Base-by-base conservation (phyloP, 92 coral and sea anemone species). In the Pocillopora grandis region DNA sequence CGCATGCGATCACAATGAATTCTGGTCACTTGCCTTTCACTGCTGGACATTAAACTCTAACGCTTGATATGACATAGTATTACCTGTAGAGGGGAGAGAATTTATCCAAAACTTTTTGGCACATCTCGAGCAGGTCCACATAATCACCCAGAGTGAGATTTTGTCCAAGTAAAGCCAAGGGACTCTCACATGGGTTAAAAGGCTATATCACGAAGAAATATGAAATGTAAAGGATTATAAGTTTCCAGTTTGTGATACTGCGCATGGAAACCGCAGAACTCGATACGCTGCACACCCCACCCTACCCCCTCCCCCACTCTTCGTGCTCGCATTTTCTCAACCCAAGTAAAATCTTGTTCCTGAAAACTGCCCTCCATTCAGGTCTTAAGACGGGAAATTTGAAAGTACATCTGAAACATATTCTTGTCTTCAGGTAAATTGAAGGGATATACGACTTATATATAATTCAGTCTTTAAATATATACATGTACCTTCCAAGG, bases 401-500 rank as follows among this genome's bases (percentile, higher is more conserved):
- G 31, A 27, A 27, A 27, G 31, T 27, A 27, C 1, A 27, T 27
- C 31, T 27, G 31, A 27, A 27, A 27, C 31, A 27, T 27, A 27
- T 27, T 27, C 1, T 17, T 71, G 52, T 48, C 37, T 23, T 31
- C 52, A 71, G 15, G 14, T 0, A 42, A 42, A 42, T 42, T 42
- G 52, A 42, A 42, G 52, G 52, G 31, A 27, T 42, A 42, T 42
- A 42, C 4, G 52, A 42, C 52, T 42, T 42, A 42, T 3, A 42
- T 2, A 3, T 3, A 42, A 42, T 3, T 42, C 8, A 42, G 5
- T 42, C 52, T 3, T 42, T 42, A 7, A 42, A 42, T 42, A 42
- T 42, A 3, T 42, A 3, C 49, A 35, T 9, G 11, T 87, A 96
- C 98, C 98, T 94, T 90, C 94, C 97, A 92, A n/a, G 95, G 93